phyloP scores from a whole-genome alignment of 2,797 vertebrate species.

The Amblyraja radiata region DNA sequence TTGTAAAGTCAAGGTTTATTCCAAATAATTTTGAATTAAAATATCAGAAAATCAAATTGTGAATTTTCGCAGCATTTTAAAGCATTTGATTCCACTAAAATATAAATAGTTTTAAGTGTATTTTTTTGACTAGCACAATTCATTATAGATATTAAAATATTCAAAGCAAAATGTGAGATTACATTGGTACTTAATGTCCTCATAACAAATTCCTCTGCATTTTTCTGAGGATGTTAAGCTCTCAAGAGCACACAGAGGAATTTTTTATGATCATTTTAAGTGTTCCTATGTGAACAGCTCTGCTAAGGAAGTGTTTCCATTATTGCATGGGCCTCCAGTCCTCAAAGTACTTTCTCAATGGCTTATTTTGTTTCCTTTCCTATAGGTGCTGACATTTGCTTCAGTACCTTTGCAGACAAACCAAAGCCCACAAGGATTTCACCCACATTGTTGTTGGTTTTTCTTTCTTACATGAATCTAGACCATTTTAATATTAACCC shows the following conservation, averaged over 20 bases:
- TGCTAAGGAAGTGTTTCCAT: not conserved
- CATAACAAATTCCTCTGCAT: slow-evolving; percentile 20
- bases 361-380: not conserved
- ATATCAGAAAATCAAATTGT: not conserved
- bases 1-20: not conserved
- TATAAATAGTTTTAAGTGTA: not conserved
- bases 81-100: not conserved
- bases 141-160: not conserved
- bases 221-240: not conserved
- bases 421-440: not conserved
- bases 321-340: not conserved
- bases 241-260: not conserved
- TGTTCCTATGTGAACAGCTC: not conserved
- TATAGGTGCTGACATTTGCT: not conserved
- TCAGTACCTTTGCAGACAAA: not conserved
- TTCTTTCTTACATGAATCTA: not conserved
- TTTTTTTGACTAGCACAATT: not conserved
- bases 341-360: not conserved
- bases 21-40: not conserved
- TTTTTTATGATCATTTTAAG: not conserved
- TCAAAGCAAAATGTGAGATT: not conserved
- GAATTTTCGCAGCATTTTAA: not conserved
- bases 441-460: not conserved
- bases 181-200: not conserved
- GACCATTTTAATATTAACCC: not conserved